Conservation (phyloP, 2,888 invertebrate genomes). For the Pheosia tremula region DNA sequence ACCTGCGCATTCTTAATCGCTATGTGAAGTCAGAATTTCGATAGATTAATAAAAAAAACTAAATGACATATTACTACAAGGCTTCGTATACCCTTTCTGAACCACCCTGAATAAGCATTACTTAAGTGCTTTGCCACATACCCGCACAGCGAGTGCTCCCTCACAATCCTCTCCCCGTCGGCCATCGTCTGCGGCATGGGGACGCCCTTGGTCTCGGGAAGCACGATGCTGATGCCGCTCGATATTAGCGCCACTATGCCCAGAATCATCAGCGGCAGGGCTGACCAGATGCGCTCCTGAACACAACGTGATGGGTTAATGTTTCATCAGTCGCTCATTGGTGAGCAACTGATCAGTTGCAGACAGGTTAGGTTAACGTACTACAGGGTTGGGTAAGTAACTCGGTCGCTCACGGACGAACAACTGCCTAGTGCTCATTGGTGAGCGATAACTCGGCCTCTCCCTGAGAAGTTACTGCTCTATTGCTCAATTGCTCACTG, state of each 20-base stretch:
- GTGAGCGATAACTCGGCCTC: not conserved
- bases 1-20: too few relatives aligned
- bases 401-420: not conserved
- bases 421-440: not conserved
- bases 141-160: conserved; percentile 60
- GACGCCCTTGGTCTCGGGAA: conserved; percentile 71
- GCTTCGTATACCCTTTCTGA: too few relatives aligned
- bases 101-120: too few relatives aligned
- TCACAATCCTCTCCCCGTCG: conserved; percentile 67
- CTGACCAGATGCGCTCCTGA: conserved; percentile 66
- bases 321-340: too few relatives aligned
- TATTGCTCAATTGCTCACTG: too few relatives aligned
- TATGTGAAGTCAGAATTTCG: too few relatives aligned
- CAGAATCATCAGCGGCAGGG: conserved; percentile 64
- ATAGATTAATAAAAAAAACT: too few relatives aligned
- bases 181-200: conserved; percentile 73
- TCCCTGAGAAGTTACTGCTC: too few relatives aligned
- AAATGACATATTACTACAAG: too few relatives aligned
- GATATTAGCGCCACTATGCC: conserved; percentile 56
- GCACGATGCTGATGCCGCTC: conserved; percentile 47
- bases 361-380: too few relatives aligned
- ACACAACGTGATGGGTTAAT: not conserved
- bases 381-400: too few relatives aligned
- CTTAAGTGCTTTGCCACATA: conserved; percentile 25
- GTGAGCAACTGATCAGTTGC: too few relatives aligned